A percentile compares a stretch with the other conserved stretches of the same genome.
Conservation (phyloP, 2,888 invertebrate genomes). For the Megastigmus dorsalis region DNA sequence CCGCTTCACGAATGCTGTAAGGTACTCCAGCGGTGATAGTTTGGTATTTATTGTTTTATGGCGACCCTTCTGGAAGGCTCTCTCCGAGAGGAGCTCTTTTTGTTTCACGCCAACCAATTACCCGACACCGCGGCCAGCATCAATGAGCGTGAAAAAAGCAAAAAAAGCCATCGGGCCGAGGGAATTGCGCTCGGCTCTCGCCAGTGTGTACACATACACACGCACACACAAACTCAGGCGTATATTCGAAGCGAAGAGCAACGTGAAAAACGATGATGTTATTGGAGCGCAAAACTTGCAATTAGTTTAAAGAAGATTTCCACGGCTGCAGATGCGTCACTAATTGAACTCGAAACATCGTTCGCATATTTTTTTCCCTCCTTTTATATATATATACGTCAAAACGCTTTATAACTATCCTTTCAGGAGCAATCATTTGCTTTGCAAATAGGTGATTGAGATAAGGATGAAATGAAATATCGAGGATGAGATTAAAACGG, state of each 20-base stretch:
- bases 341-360: slow-evolving; percentile 51
- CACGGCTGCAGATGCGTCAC: slow-evolving; percentile 47
- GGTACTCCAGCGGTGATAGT: slow-evolving; percentile 50
- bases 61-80: slow-evolving; percentile 51
- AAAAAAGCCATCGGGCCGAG: slow-evolving; percentile 37
- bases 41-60: slow-evolving; percentile 60
- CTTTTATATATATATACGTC: too few species aligned
- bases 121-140: slow-evolving; percentile 54
- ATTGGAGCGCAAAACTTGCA: slow-evolving; percentile 54
- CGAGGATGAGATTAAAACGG: neutral
- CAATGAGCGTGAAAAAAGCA: slow-evolving; percentile 56
- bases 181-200: too few species aligned
- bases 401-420: slow-evolving; percentile 48
- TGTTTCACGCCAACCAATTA: slow-evolving; percentile 55
- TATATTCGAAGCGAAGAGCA: slow-evolving; percentile 27
- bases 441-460: slow-evolving; percentile 8
- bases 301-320: slow-evolving; percentile 52
- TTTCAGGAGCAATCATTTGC: slow-evolving; percentile 7
- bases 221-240: too few species aligned
- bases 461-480: slow-evolving; percentile 3
- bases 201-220: too few species aligned
- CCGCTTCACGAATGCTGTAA: slow-evolving; percentile 3
- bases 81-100: slow-evolving; percentile 52
- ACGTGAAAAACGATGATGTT: slow-evolving; percentile 53
- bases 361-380: slow-evolving; percentile 45